Percentiles rank a stretch among this genome's conserved stretches.
Evolutionary conservation across 2,888 invertebrate species (phyloP).

Genomic region (Melieria crassipennis): DNA sequence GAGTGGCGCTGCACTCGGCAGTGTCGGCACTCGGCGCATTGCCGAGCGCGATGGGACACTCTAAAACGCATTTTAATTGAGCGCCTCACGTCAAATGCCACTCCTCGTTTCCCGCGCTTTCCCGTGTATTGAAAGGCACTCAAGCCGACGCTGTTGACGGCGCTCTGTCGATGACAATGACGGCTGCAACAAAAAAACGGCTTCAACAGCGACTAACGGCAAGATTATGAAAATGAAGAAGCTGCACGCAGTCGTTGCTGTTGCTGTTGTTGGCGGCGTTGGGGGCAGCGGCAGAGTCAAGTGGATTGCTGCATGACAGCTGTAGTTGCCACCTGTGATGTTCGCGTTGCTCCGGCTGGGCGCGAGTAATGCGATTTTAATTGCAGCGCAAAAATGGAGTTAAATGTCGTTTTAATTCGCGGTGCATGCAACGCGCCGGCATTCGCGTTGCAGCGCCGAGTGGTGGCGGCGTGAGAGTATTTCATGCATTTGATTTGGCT

Average conservation of each 20-base stretch:
- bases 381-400: slow-evolving; percentile 7
- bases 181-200: too few species aligned
- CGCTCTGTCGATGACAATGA: too few species aligned
- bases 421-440: not conserved
- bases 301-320: too few species aligned
- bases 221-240: not conserved
- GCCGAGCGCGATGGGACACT: slow-evolving; percentile 3
- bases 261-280: too few species aligned
- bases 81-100: slow-evolving; percentile 6
- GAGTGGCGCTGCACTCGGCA: too few species aligned
- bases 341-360: not conserved
- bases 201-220: not conserved
- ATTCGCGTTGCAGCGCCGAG: too few species aligned
- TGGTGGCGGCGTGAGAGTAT: too few species aligned
- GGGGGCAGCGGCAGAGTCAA: too few species aligned
- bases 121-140: too few species aligned
- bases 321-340: too few species aligned
- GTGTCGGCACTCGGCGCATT: not conserved
- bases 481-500: too few species aligned
- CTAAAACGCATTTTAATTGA: slow-evolving; percentile 27
- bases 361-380: slow-evolving; percentile 5
- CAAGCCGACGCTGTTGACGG: too few species aligned
- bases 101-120: not conserved
- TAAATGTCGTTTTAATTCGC: slow-evolving; percentile 12
- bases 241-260: not conserved